Conservation (phyloP, 1,140 invertebrate genomes). For the Eupristina koningsbergeri region DNA sequence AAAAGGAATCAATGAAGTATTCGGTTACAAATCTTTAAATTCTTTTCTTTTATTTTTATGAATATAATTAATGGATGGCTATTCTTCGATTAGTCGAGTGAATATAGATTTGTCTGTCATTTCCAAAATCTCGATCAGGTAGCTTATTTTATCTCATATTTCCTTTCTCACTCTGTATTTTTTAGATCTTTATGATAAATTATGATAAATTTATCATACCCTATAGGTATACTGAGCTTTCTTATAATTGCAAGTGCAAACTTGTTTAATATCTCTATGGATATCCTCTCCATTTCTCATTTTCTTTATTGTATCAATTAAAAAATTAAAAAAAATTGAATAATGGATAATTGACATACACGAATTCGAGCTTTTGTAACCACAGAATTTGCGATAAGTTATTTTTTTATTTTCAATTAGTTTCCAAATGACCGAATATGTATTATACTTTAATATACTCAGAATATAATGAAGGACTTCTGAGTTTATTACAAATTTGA, state of each 20-base stretch:
- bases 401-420: not conserved
- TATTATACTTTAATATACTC: not conserved
- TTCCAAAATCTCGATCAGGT: constrained; percentile 1
- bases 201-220: not conserved
- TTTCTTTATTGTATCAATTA: not conserved
- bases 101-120: not conserved
- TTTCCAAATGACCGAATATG: not conserved
- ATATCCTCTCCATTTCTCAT: not conserved
- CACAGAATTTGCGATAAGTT: too few relatives aligned
- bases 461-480: not conserved
- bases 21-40: not conserved
- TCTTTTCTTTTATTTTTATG: constrained; percentile 39
- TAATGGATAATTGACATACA: too few relatives aligned
- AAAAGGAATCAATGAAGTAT: not conserved
- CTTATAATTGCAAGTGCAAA: not conserved
- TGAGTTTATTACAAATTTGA: too few relatives aligned
- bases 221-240: not conserved
- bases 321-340: not conserved
- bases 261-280: not conserved
- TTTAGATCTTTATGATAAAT: not conserved
- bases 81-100: constrained; percentile 50
- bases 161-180: not conserved
- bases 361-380: too few relatives aligned
- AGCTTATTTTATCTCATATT: constrained; percentile 2
- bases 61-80: constrained; percentile 57